phyloP scores from a whole-genome alignment of 2,797 vertebrate genomes.

The Argyrosomus regius region DNA sequence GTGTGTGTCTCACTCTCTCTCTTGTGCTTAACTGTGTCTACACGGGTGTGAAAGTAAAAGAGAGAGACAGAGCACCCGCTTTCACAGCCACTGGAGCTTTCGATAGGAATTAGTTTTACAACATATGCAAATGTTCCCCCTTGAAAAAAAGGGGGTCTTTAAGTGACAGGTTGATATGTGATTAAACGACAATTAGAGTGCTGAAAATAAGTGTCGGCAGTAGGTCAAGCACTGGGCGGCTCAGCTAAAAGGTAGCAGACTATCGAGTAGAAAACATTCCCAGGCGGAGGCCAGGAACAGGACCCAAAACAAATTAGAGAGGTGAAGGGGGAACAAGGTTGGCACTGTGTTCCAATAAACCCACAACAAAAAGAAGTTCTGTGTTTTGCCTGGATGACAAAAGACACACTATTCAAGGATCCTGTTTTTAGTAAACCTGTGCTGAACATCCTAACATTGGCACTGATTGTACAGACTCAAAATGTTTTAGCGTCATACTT shows the following conservation, averaged over 20 bases:
- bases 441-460: conserved; percentile 2
- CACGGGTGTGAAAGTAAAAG: conserved; percentile 73
- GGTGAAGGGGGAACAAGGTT: conserved; percentile 76
- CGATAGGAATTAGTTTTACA: conserved; percentile 89
- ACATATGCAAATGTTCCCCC: conserved; percentile 88
- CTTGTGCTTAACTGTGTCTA: conserved; percentile 64
- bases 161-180: conserved; percentile 91
- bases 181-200: conserved; percentile 91
- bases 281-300: conserved; percentile 79
- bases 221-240: conserved; percentile 85
- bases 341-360: conserved; percentile 78
- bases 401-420: conserved; percentile 39
- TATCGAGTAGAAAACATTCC: conserved; percentile 83
- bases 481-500: conserved; percentile 6
- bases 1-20: conserved; percentile 26
- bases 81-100: conserved; percentile 84
- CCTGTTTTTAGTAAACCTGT: conserved; percentile 36
- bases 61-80: conserved; percentile 64
- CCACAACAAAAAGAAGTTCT: conserved; percentile 71
- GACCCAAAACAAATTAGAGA: conserved; percentile 87
- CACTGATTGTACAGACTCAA: conserved; percentile 9
- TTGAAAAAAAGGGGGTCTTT: conserved; percentile 85
- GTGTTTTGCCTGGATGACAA: conserved; percentile 59
- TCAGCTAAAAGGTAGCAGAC: conserved; percentile 86
- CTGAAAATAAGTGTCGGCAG: conserved; percentile 84